Conservation (phyloP, 1,140 invertebrate species). For the Lamellibrachia luymesi region DNA sequence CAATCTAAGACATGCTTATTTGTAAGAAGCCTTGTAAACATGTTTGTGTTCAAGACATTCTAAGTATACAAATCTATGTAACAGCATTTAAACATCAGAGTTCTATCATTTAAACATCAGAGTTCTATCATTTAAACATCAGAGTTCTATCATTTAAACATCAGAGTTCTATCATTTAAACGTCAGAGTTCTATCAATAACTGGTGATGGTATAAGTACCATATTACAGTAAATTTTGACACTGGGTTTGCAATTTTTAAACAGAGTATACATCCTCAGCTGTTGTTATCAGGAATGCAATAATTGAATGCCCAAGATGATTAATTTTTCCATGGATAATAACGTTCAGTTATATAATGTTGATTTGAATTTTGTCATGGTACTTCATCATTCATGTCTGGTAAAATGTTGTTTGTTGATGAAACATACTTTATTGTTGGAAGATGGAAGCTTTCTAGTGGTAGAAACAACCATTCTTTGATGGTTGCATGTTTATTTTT, state of each 20-base stretch:
- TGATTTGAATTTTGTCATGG: background rate
- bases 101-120: background rate
- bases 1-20: conserved; percentile 14
- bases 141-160: background rate
- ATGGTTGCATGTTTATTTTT: too few species aligned
- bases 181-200: background rate
- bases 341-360: background rate
- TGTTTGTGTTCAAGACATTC: conserved; percentile 5
- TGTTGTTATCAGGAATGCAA: too few species aligned
- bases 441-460: too few species aligned
- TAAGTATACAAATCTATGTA: background rate
- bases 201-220: background rate
- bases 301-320: too few species aligned
- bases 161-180: background rate
- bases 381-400: background rate
- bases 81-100: conserved; percentile 9
- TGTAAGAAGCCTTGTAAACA: background rate
- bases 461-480: too few species aligned
- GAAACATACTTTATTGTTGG: too few species aligned
- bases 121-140: background rate
- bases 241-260: background rate
- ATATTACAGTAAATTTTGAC: background rate
- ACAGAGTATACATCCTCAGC: too few species aligned
- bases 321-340: background rate
- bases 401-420: background rate